A percentile compares a stretch with the other conserved stretches of the same genome.
phyloP scores from a whole-genome alignment of 1,140 invertebrate genomes.

The Nylanderia fulva region DNA sequence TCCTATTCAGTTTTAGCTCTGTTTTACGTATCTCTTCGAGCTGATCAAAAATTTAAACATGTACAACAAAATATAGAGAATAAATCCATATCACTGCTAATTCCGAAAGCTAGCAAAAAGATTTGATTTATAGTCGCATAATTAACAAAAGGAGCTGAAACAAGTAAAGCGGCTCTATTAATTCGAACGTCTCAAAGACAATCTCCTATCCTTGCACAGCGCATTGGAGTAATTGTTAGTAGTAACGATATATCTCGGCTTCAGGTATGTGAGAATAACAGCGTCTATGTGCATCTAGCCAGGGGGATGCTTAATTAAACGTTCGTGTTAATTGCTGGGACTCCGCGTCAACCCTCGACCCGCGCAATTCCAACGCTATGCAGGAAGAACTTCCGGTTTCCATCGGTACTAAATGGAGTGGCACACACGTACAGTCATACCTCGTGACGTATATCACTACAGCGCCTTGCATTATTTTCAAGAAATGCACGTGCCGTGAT shows the following conservation, averaged over 20 bases:
- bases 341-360: slow-evolving; percentile 78
- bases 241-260: slow-evolving; percentile 80
- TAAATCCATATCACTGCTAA: slow-evolving; percentile 44
- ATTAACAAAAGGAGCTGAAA: slow-evolving; percentile 33
- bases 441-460: slow-evolving; percentile 35
- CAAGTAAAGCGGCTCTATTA: slow-evolving; percentile 66
- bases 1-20: not conserved
- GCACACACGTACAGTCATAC: slow-evolving; percentile 56
- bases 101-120: slow-evolving; percentile 35
- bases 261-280: slow-evolving; percentile 82
- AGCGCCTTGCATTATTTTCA: slow-evolving; percentile 29
- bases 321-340: slow-evolving; percentile 82
- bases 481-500: slow-evolving; percentile 21
- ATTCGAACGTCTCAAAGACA: slow-evolving; percentile 77
- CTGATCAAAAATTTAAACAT: slow-evolving; percentile 11
- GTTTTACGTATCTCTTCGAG: not conserved
- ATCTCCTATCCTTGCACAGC: slow-evolving; percentile 67
- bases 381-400: slow-evolving; percentile 73
- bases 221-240: slow-evolving; percentile 80
- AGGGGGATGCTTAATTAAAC: slow-evolving; percentile 82
- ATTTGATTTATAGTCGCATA: slow-evolving; percentile 31
- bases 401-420: slow-evolving; percentile 69
- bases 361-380: slow-evolving; percentile 63
- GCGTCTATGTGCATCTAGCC: slow-evolving; percentile 75
- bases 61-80: not conserved